These are phyloP conservation scores for Piaya cayana DNA, from an alignment of 2,113 vertebrate species.

Conservation along the genomic window DNA sequence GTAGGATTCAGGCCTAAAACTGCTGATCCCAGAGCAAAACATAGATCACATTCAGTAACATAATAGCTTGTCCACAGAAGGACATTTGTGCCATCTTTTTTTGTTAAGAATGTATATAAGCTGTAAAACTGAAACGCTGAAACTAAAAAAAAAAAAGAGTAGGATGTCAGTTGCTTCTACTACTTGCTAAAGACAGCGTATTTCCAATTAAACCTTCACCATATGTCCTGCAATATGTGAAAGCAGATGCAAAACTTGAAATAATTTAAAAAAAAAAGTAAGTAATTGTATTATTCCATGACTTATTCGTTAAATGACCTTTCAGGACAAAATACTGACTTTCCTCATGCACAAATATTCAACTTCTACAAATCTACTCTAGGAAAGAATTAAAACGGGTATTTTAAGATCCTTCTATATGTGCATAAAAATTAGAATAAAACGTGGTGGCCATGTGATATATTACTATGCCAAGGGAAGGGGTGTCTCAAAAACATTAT, in stretches of 20 bases:
- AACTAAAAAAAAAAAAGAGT: not conserved
- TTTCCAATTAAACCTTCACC: not conserved
- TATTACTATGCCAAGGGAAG: accelerated
- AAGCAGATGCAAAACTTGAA: not conserved
- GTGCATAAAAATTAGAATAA: not conserved
- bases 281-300: not conserved
- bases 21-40: not conserved
- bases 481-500: not conserved
- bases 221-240: not conserved
- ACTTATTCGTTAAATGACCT: not conserved
- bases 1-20: not conserved
- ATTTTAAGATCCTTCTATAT: not conserved
- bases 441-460: not conserved
- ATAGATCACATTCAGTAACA: not conserved
- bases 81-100: not conserved
- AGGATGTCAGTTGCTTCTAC: not conserved
- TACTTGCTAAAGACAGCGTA: not conserved
- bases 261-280: not conserved
- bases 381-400: not conserved
- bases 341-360: not conserved
- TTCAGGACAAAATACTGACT: not conserved
- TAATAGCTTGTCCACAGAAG: not conserved
- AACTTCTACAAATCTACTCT: not conserved
- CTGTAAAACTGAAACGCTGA: not conserved
- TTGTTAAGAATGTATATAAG: not conserved